Evolutionary conservation across 1,140 invertebrate genomes (phyloP).

Genomic region (Euborellia annulipes): DNA sequence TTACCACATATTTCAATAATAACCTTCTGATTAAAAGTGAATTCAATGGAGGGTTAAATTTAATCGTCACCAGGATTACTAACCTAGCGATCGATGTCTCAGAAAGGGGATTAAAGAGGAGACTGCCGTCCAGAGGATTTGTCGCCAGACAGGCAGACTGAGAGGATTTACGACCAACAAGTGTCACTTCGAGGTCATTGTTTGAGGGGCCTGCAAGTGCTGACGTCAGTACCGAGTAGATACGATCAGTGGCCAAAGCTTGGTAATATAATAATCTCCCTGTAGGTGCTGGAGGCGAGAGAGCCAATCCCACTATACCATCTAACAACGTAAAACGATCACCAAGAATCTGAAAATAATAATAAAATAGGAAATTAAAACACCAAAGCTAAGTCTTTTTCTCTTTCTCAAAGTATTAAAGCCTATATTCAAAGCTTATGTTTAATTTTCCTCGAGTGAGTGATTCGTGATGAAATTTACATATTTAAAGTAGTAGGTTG

Average conservation of each 20-base stretch:
- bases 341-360: slow-evolving; percentile 32
- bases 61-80: no score
- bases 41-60: no score
- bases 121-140: slow-evolving; percentile 45
- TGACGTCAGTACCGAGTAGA: slow-evolving; percentile 57
- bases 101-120: slow-evolving; percentile 54
- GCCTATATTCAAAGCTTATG: no score
- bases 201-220: slow-evolving; percentile 48
- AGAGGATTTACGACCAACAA: slow-evolving; percentile 65
- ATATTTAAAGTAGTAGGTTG: no score
- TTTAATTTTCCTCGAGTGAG: no score
- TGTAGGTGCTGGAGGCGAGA: slow-evolving; percentile 39
- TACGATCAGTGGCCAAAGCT: slow-evolving; percentile 63
- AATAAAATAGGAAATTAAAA: no score
- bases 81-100: slow-evolving; percentile 51
- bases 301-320: slow-evolving; percentile 59
- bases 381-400: no score
- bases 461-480: no score
- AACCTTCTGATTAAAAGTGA: no score
- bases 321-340: slow-evolving; percentile 59
- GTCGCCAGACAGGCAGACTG: slow-evolving; percentile 56
- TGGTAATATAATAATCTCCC: slow-evolving; percentile 51
- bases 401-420: no score
- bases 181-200: slow-evolving; percentile 38
- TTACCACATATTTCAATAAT: no score